Evolutionary conservation across 2,888 invertebrate genomes (phyloP), one percentile per base, ranked within the genome.

Genomic region (Sarcophaga carnaria): DNA sequence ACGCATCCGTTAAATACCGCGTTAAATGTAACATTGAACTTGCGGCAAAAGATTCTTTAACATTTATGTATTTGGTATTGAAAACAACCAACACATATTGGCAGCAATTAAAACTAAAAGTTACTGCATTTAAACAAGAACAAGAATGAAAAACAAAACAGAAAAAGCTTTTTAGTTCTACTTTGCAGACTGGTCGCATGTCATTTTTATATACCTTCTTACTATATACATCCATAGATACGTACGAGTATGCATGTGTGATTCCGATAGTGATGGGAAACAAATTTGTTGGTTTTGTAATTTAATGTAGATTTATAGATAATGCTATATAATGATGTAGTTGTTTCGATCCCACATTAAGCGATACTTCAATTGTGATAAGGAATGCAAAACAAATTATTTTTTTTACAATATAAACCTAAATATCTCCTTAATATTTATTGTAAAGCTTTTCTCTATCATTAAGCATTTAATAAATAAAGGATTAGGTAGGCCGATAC

Each of bases 41-140:
- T 69, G 64, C 17, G 64, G 69, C 69, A 83, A 86, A 69, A 74
- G 69, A 80, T 74, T 86, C 77, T 70, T 78, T 70, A 72, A 69
- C 83, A 86, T 83, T 83, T 86, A 80, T 80, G 74, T 74, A 86
- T 80, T 86, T 77, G 59, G 45, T 78, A 47, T 14, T 22, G 69
- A 6, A 27, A 74, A 72, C 80, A 54, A 63, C 22, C 60, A 63
- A 64, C 66, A 59, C 67, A 75, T 49, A 59, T 69, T 76, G 62
- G 45, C 27, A 59, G 20, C 66, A 25, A 20, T 10, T 37, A 45
- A 66, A 12, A 66, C 12, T 45, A 49, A 76, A 66, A 83, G 4
- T 47, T 66, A 27, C 10, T 72, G 77, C 49, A 74, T 12, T 60
- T 54, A 14, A 54, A 54, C 12, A 54, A 17, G 14, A 54, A 54